Conservation (phyloP, 2,797 vertebrate genomes). For the Chiroxiphia lanceolata region DNA sequence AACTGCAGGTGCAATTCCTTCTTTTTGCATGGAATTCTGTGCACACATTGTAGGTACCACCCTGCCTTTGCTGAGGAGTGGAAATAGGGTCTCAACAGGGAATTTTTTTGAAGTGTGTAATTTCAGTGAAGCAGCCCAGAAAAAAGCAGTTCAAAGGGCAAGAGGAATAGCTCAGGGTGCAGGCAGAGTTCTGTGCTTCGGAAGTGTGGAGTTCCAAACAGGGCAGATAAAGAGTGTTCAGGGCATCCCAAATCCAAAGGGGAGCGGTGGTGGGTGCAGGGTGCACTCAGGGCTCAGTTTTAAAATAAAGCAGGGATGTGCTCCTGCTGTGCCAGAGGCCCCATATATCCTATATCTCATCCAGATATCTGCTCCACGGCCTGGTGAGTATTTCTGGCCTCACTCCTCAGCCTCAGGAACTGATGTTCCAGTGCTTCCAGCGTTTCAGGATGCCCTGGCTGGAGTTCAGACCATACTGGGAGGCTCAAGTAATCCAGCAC, state of each 20-base stretch:
- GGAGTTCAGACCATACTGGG: background rate
- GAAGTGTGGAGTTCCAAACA: background rate
- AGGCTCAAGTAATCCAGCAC: background rate
- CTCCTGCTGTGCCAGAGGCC: background rate
- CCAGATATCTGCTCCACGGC: background rate
- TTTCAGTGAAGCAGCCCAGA: background rate
- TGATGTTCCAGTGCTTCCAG: background rate
- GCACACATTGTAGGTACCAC: background rate
- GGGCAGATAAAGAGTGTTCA: background rate
- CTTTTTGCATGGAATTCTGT: background rate
- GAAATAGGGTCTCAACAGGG: background rate
- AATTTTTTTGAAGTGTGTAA: background rate
- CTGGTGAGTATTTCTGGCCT: background rate
- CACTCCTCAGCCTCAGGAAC: background rate
- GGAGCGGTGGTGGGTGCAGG: background rate
- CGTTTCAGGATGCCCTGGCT: background rate
- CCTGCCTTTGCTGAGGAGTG: background rate
- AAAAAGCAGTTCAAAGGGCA: background rate
- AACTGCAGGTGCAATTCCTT: background rate
- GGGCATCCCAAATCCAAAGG: background rate
- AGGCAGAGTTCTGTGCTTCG: background rate
- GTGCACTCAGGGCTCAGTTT: background rate
- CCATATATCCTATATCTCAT: background rate
- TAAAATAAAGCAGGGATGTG: background rate
- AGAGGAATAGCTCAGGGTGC: background rate